These are phyloP conservation scores for Cotesia congregata DNA, from an alignment of 2,888 invertebrate species.

Conservation along the genomic window DNA sequence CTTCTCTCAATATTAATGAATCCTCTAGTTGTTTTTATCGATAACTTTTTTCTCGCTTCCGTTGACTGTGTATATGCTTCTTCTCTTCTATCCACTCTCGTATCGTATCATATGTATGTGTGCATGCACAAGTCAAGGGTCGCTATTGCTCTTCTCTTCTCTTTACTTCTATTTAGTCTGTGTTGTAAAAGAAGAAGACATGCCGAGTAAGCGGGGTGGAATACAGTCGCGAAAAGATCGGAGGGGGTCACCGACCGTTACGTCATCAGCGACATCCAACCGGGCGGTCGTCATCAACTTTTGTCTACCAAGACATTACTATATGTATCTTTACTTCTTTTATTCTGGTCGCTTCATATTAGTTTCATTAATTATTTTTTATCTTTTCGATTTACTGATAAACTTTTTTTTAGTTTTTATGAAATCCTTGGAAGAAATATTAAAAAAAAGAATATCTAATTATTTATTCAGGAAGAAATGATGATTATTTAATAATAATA, in stretches of 20 bases:
- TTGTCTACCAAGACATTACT: slow-evolving; percentile 49
- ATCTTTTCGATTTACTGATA: too few species aligned
- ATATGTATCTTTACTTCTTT: too few species aligned
- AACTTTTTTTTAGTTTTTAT: too few species aligned
- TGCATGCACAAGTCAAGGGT: slow-evolving; percentile 38
- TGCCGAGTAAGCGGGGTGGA: slow-evolving; percentile 47
- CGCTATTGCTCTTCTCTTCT: slow-evolving; percentile 14
- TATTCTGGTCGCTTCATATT: too few species aligned
- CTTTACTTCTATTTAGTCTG: neutral
- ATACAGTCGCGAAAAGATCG: slow-evolving; percentile 51
- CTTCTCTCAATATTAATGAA: neutral
- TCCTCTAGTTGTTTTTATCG: neutral
- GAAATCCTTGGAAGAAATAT: too few species aligned
- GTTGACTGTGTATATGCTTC: neutral
- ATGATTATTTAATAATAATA: too few species aligned
- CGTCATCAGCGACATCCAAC: slow-evolving; percentile 64
- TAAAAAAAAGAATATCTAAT: too few species aligned
- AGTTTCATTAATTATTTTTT: too few species aligned
- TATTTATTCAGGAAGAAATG: too few species aligned
- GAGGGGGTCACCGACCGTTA: slow-evolving; percentile 69
- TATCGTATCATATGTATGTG: slow-evolving; percentile 1
- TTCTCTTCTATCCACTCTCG: neutral
- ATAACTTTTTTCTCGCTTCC: slow-evolving; percentile 9
- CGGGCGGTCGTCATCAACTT: slow-evolving; percentile 50
- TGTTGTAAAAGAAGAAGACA: slow-evolving; percentile 40